phyloP scores from a whole-genome alignment of 2,888 invertebrate species.

The Calliphora vomitoria region DNA sequence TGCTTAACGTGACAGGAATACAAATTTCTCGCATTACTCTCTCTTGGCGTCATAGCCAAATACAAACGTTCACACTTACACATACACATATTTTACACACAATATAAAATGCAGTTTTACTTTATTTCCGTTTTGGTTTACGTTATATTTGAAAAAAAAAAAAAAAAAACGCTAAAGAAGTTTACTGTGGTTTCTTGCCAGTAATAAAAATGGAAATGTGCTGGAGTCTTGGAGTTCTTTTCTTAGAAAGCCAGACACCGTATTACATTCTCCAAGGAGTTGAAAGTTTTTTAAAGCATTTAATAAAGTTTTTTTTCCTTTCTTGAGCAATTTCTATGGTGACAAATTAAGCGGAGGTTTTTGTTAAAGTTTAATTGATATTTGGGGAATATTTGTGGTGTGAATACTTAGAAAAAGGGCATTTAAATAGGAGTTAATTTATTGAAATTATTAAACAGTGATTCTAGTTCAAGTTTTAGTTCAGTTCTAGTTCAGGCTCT shows the following conservation, averaged over 20 bases:
- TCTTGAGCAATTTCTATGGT: constrained; percentile 23
- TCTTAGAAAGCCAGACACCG: constrained; percentile 46
- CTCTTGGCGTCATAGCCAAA: constrained; percentile 8
- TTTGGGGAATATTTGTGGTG: constrained; percentile 31
- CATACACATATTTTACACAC: background rate
- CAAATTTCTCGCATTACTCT: constrained; percentile 76
- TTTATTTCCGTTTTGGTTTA: constrained; percentile 60
- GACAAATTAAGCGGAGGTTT: constrained; percentile 47
- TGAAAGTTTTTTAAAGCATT: constrained; percentile 64
- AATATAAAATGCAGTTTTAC: constrained; percentile 58
- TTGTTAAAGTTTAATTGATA: constrained; percentile 57
- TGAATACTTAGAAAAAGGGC: too few relatives aligned
- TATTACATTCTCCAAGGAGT: constrained; percentile 35
- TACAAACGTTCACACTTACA: background rate
- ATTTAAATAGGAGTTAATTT: background rate
- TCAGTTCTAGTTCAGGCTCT: too few relatives aligned
- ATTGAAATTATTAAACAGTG: too few relatives aligned
- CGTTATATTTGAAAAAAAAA: background rate
- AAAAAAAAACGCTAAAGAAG: constrained; percentile 33
- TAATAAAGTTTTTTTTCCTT: constrained; percentile 38
- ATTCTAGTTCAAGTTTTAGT: too few relatives aligned
- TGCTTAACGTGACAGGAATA: constrained; percentile 79
- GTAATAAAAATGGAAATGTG: constrained; percentile 60
- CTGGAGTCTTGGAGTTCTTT: constrained; percentile 6
- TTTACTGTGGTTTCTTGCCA: constrained; percentile 59